These are phyloP conservation scores for Sisyra nigra DNA, from an alignment of 2,888 invertebrate species.

Conservation along the genomic window DNA sequence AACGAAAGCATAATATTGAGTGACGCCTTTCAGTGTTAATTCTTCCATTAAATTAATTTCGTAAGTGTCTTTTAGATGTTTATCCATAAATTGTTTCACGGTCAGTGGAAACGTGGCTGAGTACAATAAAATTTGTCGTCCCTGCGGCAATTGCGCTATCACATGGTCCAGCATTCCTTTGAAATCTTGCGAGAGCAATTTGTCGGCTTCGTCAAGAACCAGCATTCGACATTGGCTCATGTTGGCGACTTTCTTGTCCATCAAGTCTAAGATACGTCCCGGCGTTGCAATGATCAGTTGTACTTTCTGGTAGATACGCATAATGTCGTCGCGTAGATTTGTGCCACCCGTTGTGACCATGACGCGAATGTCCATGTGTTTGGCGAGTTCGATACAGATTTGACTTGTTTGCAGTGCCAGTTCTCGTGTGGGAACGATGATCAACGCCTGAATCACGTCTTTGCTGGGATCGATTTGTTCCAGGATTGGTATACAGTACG, in stretches of 20 bases:
- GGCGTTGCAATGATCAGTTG: slow-evolving; percentile 99
- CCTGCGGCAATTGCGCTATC: slow-evolving; percentile 81
- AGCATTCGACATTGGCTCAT: slow-evolving; percentile 94
- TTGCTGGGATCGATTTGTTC: slow-evolving; percentile 84
- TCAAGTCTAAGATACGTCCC: slow-evolving; percentile 96
- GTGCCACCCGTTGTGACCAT: slow-evolving; percentile 99
- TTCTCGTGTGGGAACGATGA: slow-evolving; percentile 97
- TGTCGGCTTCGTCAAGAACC: slow-evolving; percentile 98
- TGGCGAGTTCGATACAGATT: slow-evolving; percentile 96
- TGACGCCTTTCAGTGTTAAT: slow-evolving; percentile 95
- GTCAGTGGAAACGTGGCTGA: slow-evolving; percentile 98
- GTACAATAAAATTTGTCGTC: slow-evolving; percentile 94
- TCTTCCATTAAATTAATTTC: slow-evolving; percentile 99
- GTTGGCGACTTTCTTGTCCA: slow-evolving; percentile 88
- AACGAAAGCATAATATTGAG: slow-evolving; percentile 99
- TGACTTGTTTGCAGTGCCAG: slow-evolving; percentile 98
- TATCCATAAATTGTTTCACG: slow-evolving; percentile 97
- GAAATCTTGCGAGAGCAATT: slow-evolving; percentile 96
- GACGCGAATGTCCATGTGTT: slow-evolving; percentile 91
- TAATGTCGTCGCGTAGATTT: slow-evolving; percentile 93
- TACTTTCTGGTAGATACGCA: slow-evolving; percentile 98
- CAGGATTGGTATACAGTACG: slow-evolving; percentile 95
- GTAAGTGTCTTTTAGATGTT: slow-evolving; percentile 93
- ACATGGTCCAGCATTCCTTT: slow-evolving; percentile 98
- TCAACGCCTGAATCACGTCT: slow-evolving; percentile 92